Base-by-base conservation (phyloP, 1,140 invertebrate genomes). In the Neelides sp. region DNA sequence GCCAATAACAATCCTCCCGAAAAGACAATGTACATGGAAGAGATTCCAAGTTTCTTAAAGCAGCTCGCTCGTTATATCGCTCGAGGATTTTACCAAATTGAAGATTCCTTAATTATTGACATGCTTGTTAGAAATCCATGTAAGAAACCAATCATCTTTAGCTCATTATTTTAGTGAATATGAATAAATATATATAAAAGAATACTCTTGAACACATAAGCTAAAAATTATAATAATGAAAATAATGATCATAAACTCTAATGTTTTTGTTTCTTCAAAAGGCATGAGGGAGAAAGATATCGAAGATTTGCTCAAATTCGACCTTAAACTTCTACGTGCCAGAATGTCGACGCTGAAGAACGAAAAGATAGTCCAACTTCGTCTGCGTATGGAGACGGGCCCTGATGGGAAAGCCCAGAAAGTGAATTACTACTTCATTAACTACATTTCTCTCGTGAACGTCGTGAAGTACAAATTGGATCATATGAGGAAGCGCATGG, bases 371-470 rank as follows among this genome's bases (percentile, higher is more conserved):
- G 82, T 96, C 57, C 90, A 94, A 78, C 80, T 85, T 1, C 75
- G 86, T 59, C 73, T 95, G 51, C 80, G 85, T 73, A 91, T 95
- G 81, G 91, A 95, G 73, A 95, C 91, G 44, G 90, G 89, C 23
- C 73, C 77, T 2, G 91, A 96, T 72, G 87, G 88, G n/a, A 93
- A 92, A 74, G 86, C 88, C 17, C 90, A 91, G 63, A 87, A 91
- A 76, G 88, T 95, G 7, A 95, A 94, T 67, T 96, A 95, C 70
- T 96, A 95, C 68, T 96, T 92, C 64, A 95, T 97, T 54, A 94
- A 94, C 70, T 96, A 95, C 66, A 92, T 92, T 74, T 84, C 80
- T 15, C 95, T 96, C 71, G 91, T 97, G 2, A 97, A 97, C 73
- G 88, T 97, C 22, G 84, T 92, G 0, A 96, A 95, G 68, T 97